Percentiles rank a stretch among this genome's conserved stretches.
Conservation (phyloP, 2,797 vertebrate species). For the Anguilla obscura region DNA sequence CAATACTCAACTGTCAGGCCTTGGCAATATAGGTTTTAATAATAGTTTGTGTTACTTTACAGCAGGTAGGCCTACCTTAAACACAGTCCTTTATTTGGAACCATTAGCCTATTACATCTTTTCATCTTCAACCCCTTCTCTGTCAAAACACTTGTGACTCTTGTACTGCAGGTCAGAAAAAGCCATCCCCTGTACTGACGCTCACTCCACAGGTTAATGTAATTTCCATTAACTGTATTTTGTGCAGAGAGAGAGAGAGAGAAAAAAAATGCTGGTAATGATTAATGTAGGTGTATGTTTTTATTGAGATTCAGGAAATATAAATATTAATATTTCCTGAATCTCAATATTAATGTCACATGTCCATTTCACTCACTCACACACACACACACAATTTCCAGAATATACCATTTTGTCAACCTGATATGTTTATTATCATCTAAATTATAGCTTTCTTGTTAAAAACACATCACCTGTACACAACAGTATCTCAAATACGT, state of each 20-base stretch:
- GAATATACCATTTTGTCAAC: constrained; percentile 13
- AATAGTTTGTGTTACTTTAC: too few species aligned
- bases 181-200: too few species aligned
- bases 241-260: not conserved
- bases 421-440: constrained; percentile 63
- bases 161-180: too few species aligned
- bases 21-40: too few species aligned
- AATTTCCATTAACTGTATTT: too few species aligned
- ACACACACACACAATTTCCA: not conserved
- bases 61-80: too few species aligned
- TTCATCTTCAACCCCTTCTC: too few species aligned
- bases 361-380: not conserved
- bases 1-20: too few species aligned
- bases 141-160: too few species aligned
- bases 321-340: not conserved
- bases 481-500: constrained; percentile 39
- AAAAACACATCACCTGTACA: constrained; percentile 49
- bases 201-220: not conserved
- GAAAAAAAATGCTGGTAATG: not conserved
- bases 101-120: too few species aligned
- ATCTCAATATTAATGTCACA: not conserved
- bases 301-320: not conserved
- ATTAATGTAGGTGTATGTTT: not conserved
- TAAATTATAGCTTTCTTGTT: constrained; percentile 50
- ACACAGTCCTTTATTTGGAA: too few species aligned